Conservation (phyloP, 1,140 invertebrate species). For the Leptonema lineaticorne region DNA sequence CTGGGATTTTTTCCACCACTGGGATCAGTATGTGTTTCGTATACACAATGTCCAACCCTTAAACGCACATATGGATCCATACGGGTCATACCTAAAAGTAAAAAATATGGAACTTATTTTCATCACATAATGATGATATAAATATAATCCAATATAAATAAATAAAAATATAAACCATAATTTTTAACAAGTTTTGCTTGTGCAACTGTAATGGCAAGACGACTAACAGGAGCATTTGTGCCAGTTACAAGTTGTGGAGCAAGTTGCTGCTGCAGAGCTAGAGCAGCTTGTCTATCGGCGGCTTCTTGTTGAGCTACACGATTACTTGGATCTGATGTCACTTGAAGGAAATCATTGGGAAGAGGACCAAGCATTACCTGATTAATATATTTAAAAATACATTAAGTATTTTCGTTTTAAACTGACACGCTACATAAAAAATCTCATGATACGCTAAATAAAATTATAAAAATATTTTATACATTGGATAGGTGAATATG, state of each 20-base stretch:
- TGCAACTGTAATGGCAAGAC: conserved; percentile 78
- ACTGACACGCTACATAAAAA: too few relatives aligned
- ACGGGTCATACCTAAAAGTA: conserved; percentile 65
- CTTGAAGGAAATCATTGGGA: conserved; percentile 77
- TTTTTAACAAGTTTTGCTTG: conserved; percentile 93
- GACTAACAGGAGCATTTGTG: conserved; percentile 64
- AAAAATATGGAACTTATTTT: not conserved
- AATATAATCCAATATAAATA: not conserved
- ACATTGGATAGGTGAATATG: too few relatives aligned
- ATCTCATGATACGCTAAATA: too few relatives aligned
- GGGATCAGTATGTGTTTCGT: conserved; percentile 91
- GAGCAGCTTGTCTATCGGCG: conserved; percentile 77
- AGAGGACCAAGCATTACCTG: conserved; percentile 78
- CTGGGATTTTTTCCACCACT: conserved; percentile 95
- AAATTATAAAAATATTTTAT: too few relatives aligned
- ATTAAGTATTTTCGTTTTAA: too few relatives aligned
- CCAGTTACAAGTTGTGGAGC: conserved; percentile 48
- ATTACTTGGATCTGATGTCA: conserved; percentile 59
- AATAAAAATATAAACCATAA: conserved; percentile 72
- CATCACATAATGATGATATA: not conserved
- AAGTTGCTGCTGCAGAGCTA: conserved; percentile 78
- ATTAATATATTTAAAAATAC: too few relatives aligned
- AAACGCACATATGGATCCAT: conserved; percentile 97
- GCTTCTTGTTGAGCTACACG: conserved; percentile 62
- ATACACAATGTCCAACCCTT: conserved; percentile 87